phyloP scores from a whole-genome alignment of 2,888 invertebrate genomes.

The Frankliniella fusca region DNA sequence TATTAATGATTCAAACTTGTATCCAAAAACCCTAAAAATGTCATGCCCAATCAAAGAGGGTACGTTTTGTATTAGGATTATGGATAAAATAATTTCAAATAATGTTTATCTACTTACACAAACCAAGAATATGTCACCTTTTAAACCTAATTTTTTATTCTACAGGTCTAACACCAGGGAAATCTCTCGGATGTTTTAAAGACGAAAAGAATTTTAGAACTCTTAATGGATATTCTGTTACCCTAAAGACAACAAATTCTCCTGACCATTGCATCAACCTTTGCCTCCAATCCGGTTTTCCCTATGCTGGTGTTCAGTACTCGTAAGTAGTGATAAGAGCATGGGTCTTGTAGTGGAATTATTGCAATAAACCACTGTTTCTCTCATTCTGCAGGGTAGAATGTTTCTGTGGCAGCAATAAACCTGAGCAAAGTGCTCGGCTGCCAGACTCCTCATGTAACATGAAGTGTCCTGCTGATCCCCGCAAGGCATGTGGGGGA shows the following conservation, averaged over 20 bases:
- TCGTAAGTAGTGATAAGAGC: slow-evolving; percentile 57
- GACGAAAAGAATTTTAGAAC: slow-evolving; percentile 79
- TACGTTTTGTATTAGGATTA: not conserved
- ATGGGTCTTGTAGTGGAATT: slow-evolving; percentile 29
- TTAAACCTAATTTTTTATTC: not conserved
- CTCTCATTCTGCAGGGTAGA: slow-evolving; percentile 59
- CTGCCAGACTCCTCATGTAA: slow-evolving; percentile 71
- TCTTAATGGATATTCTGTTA: slow-evolving; percentile 73
- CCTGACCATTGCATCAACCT: slow-evolving; percentile 75
- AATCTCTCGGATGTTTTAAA: slow-evolving; percentile 79
- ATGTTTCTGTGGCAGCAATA: slow-evolving; percentile 89
- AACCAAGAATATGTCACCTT: too few species aligned
- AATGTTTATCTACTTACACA: not conserved
- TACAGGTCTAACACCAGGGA: slow-evolving; percentile 57
- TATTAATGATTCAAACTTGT: slow-evolving; percentile 68
- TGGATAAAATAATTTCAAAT: slow-evolving; percentile 30
- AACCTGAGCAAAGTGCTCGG: slow-evolving; percentile 60
- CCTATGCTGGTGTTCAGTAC: slow-evolving; percentile 89
- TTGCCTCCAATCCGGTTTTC: slow-evolving; percentile 89
- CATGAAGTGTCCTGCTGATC: slow-evolving; percentile 80
- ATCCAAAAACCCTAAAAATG: slow-evolving; percentile 68
- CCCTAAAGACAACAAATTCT: slow-evolving; percentile 74
- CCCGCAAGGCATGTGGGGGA: slow-evolving; percentile 78
- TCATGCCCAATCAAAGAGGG: slow-evolving; percentile 57
- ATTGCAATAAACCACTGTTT: slow-evolving; percentile 31